Evolutionary conservation across 2,888 invertebrate genomes (phyloP).

Genomic region (Lamproptera curius): DNA sequence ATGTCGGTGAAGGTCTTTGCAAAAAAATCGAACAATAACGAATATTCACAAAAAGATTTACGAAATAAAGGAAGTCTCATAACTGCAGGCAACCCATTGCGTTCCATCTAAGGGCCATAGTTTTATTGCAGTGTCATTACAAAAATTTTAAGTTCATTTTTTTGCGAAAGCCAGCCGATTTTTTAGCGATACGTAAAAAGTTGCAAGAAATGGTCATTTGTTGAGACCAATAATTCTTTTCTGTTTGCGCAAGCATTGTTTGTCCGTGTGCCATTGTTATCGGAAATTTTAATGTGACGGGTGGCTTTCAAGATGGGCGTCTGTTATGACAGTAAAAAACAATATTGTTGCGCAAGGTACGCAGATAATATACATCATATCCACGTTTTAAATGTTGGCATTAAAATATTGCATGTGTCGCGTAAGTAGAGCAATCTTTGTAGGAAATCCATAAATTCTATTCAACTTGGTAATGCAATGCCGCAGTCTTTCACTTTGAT

Average conservation of each 20-base stretch:
- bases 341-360: background rate
- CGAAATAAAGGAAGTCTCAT: conserved; percentile 36
- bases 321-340: conserved; percentile 23
- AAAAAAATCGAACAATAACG: conserved; percentile 36
- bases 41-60: conserved; percentile 31
- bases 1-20: conserved; percentile 40
- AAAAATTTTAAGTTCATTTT: conserved; percentile 39
- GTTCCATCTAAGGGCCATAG: conserved; percentile 26
- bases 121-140: conserved; percentile 35
- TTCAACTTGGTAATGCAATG: conserved; percentile 11
- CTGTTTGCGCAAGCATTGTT: conserved; percentile 52
- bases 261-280: conserved; percentile 34
- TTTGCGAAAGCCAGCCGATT: conserved; percentile 46
- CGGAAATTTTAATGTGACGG: conserved; percentile 24
- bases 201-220: conserved; percentile 55
- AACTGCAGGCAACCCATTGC: conserved; percentile 39
- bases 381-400: background rate
- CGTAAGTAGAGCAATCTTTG: conserved; percentile 2
- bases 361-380: background rate
- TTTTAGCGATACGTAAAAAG: conserved; percentile 43
- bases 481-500: conserved; percentile 10
- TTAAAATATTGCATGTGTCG: background rate
- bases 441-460: conserved; percentile 11
- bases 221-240: conserved; percentile 37
- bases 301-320: conserved; percentile 21